Percentiles rank a stretch among this genome's conserved stretches.
Evolutionary conservation across 1,140 invertebrate species (phyloP).

Genomic region (Streblospio benedicti): DNA sequence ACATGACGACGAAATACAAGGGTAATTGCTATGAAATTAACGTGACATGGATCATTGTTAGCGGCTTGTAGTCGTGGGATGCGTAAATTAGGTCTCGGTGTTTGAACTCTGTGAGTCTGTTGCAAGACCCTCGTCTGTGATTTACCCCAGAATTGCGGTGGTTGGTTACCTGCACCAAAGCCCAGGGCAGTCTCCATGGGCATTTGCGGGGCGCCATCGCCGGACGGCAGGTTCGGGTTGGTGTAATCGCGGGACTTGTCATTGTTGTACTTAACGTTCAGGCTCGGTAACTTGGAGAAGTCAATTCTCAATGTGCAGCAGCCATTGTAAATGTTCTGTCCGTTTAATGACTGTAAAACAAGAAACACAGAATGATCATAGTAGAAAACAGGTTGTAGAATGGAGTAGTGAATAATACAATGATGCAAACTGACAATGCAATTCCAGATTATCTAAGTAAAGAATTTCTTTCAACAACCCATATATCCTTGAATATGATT

Average conservation of each 20-base stretch:
- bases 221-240: constrained; percentile 89
- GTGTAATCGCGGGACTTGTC: constrained; percentile 99
- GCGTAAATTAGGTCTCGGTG: too few species aligned
- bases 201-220: constrained; percentile 58
- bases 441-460: background rate
- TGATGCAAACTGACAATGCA: background rate
- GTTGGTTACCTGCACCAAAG: constrained; percentile 6
- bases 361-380: background rate
- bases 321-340: constrained; percentile 97
- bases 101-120: too few species aligned
- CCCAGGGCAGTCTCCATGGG: constrained; percentile 9
- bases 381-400: background rate
- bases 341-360: constrained; percentile 70
- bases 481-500: too few species aligned
- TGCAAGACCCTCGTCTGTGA: too few species aligned
- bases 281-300: constrained; percentile 91
- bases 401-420: background rate
- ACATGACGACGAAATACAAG: too few species aligned
- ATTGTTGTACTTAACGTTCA: constrained; percentile 99
- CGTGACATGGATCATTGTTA: too few species aligned
- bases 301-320: constrained; percentile 99
- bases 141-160: too few species aligned
- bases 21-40: too few species aligned
- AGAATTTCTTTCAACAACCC: background rate
- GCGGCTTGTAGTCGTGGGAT: too few species aligned